Conservation (phyloP, 2,113 vertebrate species). For the Antennarius striatus region DNA sequence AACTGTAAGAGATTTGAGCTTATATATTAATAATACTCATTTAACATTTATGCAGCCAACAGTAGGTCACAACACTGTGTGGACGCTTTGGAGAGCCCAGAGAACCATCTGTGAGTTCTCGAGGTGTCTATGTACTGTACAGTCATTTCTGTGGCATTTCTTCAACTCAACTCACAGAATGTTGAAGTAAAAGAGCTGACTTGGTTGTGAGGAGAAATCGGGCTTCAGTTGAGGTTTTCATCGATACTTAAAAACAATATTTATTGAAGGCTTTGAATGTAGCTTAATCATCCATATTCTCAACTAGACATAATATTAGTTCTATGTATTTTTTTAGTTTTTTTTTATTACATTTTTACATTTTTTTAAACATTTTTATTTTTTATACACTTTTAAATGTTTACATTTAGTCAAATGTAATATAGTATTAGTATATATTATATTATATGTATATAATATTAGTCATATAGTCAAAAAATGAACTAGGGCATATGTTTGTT, state of each 20-base stretch:
- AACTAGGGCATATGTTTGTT: no score
- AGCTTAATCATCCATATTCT: no score
- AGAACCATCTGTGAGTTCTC: slow-evolving; percentile 68
- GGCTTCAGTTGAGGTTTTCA: not conserved
- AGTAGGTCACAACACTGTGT: slow-evolving; percentile 47
- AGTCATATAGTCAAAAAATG: no score
- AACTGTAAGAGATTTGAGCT: slow-evolving; percentile 9
- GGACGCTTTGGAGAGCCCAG: slow-evolving; percentile 61
- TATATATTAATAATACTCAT: not conserved
- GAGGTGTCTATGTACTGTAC: slow-evolving; percentile 42
- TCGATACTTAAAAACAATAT: not conserved
- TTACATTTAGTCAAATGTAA: no score
- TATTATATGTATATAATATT: no score
- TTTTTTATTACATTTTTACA: no score
- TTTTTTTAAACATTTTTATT: no score
- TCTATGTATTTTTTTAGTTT: no score
- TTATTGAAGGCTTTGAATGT: no score
- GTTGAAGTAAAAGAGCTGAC: slow-evolving; percentile 9
- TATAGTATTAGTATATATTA: no score
- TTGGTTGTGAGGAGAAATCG: slow-evolving; percentile 5
- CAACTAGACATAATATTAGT: no score
- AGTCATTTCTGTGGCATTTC: slow-evolving; percentile 53
- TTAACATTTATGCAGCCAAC: slow-evolving; percentile 33
- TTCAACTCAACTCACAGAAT: slow-evolving; percentile 9
- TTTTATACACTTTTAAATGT: no score